phyloP scores from a whole-genome alignment of 1,140 invertebrate genomes.

The Tetraneura akinire region DNA sequence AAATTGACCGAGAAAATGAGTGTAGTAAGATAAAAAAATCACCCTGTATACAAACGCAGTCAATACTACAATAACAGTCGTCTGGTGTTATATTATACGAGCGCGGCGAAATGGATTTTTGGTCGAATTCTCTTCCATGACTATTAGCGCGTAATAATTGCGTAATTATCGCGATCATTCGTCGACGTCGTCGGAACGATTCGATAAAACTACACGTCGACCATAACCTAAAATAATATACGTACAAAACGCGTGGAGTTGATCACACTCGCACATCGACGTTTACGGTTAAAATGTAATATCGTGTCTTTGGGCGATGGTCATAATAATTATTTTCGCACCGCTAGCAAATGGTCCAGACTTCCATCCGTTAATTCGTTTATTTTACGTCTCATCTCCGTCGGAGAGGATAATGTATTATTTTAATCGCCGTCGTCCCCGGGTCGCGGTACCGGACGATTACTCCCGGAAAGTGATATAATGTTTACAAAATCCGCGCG shows the following conservation, averaged over 20 bases:
- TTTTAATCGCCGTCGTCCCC: neutral
- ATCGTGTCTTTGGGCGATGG: neutral
- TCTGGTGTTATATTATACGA: too few relatives aligned
- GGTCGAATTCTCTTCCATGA: neutral
- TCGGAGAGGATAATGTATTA: neutral
- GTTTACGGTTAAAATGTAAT: neutral
- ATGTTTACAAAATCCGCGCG: neutral
- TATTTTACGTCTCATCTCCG: conserved; percentile 17
- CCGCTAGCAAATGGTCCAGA: neutral
- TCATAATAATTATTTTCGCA: neutral
- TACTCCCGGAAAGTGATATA: neutral
- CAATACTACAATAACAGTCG: too few relatives aligned
- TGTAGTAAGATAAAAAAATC: too few relatives aligned
- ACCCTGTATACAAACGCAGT: too few relatives aligned
- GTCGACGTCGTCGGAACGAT: neutral
- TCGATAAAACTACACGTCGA: neutral
- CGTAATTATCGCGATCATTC: neutral
- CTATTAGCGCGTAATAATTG: neutral
- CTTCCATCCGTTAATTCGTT: conserved; percentile 4
- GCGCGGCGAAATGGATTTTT: neutral
- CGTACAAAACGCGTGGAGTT: neutral
- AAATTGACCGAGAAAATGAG: too few relatives aligned
- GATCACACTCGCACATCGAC: neutral
- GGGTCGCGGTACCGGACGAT: conserved; percentile 8
- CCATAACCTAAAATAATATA: neutral